Percentiles rank a stretch among this genome's conserved stretches.
These are phyloP conservation scores for Pseudomyrmex flavicornis DNA, from an alignment of 1,140 invertebrate genomes.

Conservation along the genomic window DNA sequence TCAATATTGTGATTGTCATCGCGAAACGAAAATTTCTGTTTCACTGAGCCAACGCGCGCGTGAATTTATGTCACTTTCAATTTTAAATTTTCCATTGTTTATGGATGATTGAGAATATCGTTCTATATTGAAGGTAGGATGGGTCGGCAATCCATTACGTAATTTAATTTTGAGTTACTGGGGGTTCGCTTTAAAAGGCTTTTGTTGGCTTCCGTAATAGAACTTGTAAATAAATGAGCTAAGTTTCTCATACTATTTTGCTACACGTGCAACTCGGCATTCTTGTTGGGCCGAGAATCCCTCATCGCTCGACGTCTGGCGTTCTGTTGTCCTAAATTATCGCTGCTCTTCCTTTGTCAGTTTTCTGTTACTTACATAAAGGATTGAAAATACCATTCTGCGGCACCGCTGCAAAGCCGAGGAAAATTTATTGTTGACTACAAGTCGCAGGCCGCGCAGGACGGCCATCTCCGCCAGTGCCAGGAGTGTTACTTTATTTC, in stretches of 20 bases:
- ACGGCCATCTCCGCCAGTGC: slow-evolving; percentile 37
- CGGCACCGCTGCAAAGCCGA: slow-evolving; percentile 34
- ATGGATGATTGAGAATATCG: slow-evolving; percentile 9
- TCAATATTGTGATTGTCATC: slow-evolving; percentile 1
- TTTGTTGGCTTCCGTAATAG: slow-evolving; percentile 19
- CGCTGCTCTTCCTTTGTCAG: slow-evolving; percentile 6
- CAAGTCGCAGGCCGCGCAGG: slow-evolving; percentile 35
- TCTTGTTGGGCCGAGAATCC: not conserved
- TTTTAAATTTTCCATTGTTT: slow-evolving; percentile 35
- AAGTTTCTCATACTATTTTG: slow-evolving; percentile 30
- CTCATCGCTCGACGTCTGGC: slow-evolving; percentile 9
- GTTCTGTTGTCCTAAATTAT: slow-evolving; percentile 28
- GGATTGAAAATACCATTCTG: slow-evolving; percentile 49
- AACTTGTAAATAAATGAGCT: slow-evolving; percentile 50
- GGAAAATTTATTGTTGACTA: slow-evolving; percentile 49
- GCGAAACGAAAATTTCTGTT: not conserved
- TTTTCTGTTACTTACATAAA: slow-evolving; percentile 52
- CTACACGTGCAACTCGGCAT: not conserved
- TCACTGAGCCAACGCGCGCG: not conserved
- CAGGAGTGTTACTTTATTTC: slow-evolving; percentile 56
- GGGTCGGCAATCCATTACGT: slow-evolving; percentile 31
- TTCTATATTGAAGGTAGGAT: not conserved
- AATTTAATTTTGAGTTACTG: slow-evolving; percentile 52
- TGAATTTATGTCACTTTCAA: slow-evolving; percentile 10
- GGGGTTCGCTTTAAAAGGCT: slow-evolving; percentile 23